Evolutionary conservation across 2,113 vertebrate species (phyloP).

Genomic region (Struthio camelus): DNA sequence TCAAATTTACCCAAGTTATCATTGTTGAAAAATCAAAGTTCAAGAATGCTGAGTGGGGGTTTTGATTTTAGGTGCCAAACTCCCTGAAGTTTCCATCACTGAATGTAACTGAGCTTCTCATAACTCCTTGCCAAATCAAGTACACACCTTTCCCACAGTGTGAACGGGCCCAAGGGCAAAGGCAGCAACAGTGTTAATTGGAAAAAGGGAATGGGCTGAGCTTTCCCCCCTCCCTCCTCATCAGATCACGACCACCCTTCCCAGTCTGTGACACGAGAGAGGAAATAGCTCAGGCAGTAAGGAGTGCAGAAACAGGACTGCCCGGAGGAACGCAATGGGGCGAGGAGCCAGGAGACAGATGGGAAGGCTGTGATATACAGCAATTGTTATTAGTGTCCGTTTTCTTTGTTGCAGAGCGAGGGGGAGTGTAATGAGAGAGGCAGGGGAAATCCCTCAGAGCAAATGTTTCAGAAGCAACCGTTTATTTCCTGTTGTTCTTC

Average conservation of each 20-base stretch:
- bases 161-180: background rate
- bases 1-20: background rate
- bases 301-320: background rate
- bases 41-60: background rate
- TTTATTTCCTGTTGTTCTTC: background rate
- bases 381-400: background rate
- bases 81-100: background rate
- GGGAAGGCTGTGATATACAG: background rate
- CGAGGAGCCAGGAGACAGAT: background rate
- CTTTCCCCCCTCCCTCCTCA: background rate
- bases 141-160: background rate
- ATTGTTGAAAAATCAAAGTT: background rate
- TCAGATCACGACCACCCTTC: background rate
- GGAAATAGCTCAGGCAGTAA: background rate
- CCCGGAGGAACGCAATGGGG: background rate
- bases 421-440: background rate
- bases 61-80: background rate
- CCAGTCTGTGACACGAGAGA: too few relatives aligned
- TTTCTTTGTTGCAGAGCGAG: background rate
- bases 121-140: background rate
- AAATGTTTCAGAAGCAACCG: background rate
- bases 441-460: background rate
- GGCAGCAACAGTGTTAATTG: background rate
- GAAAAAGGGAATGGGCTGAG: background rate
- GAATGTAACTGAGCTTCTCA: background rate